Evolutionary conservation across 2,797 vertebrate genomes (phyloP).

Genomic region (Coreius guichenoti): DNA sequence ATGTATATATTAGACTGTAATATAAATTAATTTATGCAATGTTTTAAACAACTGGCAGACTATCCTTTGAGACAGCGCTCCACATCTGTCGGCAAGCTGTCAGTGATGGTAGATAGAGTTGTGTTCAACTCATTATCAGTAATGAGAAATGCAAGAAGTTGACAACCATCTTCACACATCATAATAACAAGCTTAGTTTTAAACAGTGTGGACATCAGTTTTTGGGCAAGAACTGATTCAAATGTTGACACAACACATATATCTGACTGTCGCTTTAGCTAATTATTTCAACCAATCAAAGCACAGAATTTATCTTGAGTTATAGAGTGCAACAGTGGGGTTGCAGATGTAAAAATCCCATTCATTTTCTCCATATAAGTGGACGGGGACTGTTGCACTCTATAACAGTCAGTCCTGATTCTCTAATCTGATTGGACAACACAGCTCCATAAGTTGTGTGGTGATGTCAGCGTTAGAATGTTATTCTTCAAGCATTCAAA

Average conservation of each 20-base stretch:
- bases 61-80: slow-evolving; percentile 27
- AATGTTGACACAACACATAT: background rate
- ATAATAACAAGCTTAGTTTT: slow-evolving; percentile 1
- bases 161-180: background rate
- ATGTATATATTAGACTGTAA: background rate
- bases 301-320: background rate
- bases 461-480: slow-evolving; percentile 5
- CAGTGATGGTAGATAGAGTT: background rate
- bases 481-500: slow-evolving; percentile 23
- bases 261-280: background rate
- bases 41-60: slow-evolving; percentile 32
- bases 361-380: background rate
- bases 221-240: background rate
- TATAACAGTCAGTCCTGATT: background rate
- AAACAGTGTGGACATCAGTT: background rate
- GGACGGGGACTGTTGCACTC: background rate
- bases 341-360: background rate
- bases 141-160: slow-evolving; percentile 2
- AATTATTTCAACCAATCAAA: slow-evolving; percentile 15
- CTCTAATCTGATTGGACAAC: slow-evolving; percentile 9
- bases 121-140: slow-evolving; percentile 9
- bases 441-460: background rate
- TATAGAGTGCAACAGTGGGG: background rate
- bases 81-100: slow-evolving; percentile 27
- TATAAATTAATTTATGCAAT: background rate